phyloP scores from a whole-genome alignment of 2,113 vertebrate species.

The Alethe castanea region DNA sequence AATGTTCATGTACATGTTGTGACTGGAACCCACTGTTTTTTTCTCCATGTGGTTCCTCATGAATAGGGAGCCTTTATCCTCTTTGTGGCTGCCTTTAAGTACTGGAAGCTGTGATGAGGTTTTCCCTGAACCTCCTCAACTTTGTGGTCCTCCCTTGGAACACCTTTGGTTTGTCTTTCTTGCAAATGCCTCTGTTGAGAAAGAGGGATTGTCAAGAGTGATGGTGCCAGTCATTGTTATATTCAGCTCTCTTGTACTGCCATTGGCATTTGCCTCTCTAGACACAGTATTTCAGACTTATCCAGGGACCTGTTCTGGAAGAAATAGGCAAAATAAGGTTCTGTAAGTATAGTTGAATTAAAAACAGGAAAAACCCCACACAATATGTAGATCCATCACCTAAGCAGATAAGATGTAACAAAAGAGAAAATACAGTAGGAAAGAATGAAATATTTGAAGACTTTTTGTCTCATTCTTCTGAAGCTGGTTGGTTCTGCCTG shows the following conservation, averaged over 20 bases:
- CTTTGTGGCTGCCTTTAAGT: neutral
- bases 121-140: neutral
- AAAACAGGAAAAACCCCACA: fast-evolving
- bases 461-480: neutral
- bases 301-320: neutral
- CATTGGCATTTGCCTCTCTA: neutral
- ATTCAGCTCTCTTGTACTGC: neutral
- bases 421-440: neutral
- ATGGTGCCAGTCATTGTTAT: fast-evolving
- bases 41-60: neutral
- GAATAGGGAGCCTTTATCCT: neutral
- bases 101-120: neutral
- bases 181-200: neutral
- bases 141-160: neutral
- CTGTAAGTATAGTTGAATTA: neutral
- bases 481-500: neutral
- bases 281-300: neutral
- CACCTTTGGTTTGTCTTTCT: neutral
- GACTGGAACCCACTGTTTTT: neutral
- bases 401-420: neutral
- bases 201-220: too few relatives aligned
- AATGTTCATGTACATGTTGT: neutral
- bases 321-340: neutral
- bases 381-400: neutral
- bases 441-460: neutral